phyloP scores from a whole-genome alignment of 2,113 vertebrate species.

The Pantherophis guttatus region DNA sequence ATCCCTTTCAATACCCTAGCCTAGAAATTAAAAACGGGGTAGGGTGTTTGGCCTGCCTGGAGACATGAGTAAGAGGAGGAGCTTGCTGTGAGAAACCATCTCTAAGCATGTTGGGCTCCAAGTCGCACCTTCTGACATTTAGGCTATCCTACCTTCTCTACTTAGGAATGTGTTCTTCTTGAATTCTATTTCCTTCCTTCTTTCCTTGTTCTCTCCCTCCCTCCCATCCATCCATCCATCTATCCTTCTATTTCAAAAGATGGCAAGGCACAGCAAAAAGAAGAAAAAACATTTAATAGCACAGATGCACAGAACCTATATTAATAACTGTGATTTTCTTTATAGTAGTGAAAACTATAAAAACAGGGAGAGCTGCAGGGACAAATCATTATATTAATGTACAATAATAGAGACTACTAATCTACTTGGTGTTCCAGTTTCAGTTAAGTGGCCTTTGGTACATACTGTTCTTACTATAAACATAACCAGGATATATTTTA shows the following conservation, averaged over 20 bases:
- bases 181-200: neutral
- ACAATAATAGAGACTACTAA: constrained; percentile 43
- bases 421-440: constrained; percentile 46
- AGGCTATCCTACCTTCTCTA: neutral
- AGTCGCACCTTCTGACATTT: neutral
- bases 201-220: neutral
- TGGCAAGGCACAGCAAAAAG: neutral
- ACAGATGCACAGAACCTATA: constrained; percentile 8
- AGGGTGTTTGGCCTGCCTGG: neutral
- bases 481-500: constrained; percentile 34
- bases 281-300: constrained; percentile 9
- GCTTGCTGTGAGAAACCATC: neutral
- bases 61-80: neutral
- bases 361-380: neutral
- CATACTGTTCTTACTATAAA: constrained; percentile 47
- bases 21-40: neutral
- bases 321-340: constrained; percentile 32
- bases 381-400: constrained; percentile 35
- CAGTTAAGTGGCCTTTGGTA: constrained; percentile 45
- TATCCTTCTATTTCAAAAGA: neutral
- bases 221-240: neutral
- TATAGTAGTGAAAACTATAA: constrained; percentile 19
- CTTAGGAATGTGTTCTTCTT: neutral
- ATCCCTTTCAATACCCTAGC: neutral
- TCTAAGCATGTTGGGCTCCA: neutral